Base-by-base conservation (phyloP, 30 jellyfish, hydroid and myxozoan genomes). In the Calvadosia cruxmelitensis region DNA sequence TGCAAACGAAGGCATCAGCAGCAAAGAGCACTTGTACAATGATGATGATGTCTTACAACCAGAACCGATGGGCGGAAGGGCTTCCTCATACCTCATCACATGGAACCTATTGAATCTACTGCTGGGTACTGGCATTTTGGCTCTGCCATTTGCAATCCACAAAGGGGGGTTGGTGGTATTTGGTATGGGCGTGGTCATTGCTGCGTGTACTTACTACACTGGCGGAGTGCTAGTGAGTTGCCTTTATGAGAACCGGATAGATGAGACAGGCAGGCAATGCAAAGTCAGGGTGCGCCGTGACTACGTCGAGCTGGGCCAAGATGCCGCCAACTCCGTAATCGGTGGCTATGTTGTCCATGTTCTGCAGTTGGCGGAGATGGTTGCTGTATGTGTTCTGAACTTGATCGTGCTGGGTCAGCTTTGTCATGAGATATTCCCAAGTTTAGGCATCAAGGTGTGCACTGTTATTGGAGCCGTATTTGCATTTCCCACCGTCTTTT, bases 401-500 rank as follows among this genome's bases (percentile, higher is more conserved):
- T 64, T 86, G 3, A 80, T 70, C 49, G 93, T 86, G 32, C 94
- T 86, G 61, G 96, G 96, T 30, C 68, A 82, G 0, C 69, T 86
- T 61, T 53, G 83, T 29, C 85, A 71, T 69, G 96, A 86, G 52
- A 71, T 79, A 29, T 53, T 85, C 3, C 93, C 80, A 34, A 34
- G 29, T 15, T 62, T 75, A 26, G 70, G 78, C 62, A 71, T 79
- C 33, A 72, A 80, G 67, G 76, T 79, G 7, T 86, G 96, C 74
- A 73, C 94, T 0, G 94, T 72, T 3, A 86, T 86, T 69, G 96
- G 93, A 2, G 96, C 78, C 27, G 75, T 76, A 5, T 48, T 80
- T 35, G 94, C 94, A 15, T 63, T 86, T 53, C 96, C 96, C 49
- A 69, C 96, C 49, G 73, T 86, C 52, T 86, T 86, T 75, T 69